Evolutionary conservation across 2,113 vertebrate genomes (phyloP).

Genomic region (Corythornis vintsioides): DNA sequence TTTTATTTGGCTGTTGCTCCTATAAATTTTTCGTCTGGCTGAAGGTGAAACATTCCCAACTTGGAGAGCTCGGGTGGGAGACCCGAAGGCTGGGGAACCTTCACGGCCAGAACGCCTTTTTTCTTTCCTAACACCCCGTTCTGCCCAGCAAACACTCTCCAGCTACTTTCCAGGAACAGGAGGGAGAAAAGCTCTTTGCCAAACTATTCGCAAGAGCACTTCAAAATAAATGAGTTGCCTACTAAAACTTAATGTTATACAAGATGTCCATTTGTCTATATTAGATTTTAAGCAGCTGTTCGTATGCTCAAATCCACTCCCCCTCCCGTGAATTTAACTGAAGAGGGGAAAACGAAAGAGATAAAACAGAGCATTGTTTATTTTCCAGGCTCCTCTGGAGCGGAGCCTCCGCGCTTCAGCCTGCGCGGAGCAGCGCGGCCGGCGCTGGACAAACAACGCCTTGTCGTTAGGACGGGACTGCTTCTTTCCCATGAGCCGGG

Average conservation of each 20-base stretch:
- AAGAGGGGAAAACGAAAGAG: neutral
- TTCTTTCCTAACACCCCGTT: neutral
- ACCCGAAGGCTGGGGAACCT: neutral
- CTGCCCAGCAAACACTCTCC: neutral
- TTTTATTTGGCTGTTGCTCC: neutral
- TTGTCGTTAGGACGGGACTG: neutral
- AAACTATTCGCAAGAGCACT: slow-evolving; percentile 5
- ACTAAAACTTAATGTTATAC: slow-evolving; percentile 63
- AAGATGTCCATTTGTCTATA: slow-evolving; percentile 58
- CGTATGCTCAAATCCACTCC: neutral
- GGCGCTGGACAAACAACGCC: neutral
- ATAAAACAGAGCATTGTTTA: slow-evolving; percentile 54
- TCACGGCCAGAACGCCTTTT: fast-evolving
- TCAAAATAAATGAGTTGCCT: slow-evolving; percentile 65
- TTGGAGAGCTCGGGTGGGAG: neutral
- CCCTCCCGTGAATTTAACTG: slow-evolving; percentile 3
- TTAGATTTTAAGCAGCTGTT: slow-evolving; percentile 68
- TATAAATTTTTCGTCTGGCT: neutral
- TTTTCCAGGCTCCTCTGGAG: slow-evolving; percentile 11
- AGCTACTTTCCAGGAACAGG: slow-evolving; percentile 20
- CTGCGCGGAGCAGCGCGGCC: neutral
- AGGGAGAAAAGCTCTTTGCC: slow-evolving; percentile 17
- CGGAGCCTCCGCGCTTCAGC: neutral
- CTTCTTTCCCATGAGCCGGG: neutral
- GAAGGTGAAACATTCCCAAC: neutral